These are phyloP conservation scores for Leptopilina drosophilae DNA, from an alignment of 2,888 invertebrate genomes.

Conservation along the genomic window DNA sequence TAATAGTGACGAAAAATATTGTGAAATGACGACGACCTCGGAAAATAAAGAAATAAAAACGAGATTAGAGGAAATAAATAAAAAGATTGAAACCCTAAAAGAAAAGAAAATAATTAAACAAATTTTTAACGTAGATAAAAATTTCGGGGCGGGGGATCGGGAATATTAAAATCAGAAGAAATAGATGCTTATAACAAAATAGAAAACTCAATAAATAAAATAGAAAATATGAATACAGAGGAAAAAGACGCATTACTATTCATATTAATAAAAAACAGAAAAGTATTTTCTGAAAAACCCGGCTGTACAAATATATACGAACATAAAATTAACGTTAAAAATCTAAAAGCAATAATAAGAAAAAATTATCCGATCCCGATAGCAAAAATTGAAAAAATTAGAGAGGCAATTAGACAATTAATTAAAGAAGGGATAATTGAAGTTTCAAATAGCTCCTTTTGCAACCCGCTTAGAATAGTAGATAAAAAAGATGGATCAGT, in stretches of 20 bases:
- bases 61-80: no score
- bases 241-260: neutral
- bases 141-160: slow-evolving; percentile 14
- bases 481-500: slow-evolving; percentile 31
- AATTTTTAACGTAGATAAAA: neutral
- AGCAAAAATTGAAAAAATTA: slow-evolving; percentile 33
- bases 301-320: neutral
- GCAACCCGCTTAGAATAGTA: slow-evolving; percentile 30
- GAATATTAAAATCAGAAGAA: neutral
- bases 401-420: slow-evolving; percentile 32
- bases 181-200: neutral
- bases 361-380: neutral
- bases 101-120: slow-evolving; percentile 7
- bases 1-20: neutral
- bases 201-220: slow-evolving; percentile 1
- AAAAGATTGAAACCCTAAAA: neutral
- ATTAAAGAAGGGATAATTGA: slow-evolving; percentile 36
- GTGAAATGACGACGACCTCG: neutral
- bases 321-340: neutral
- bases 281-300: neutral
- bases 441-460: slow-evolving; percentile 39
- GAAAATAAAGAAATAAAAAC: neutral
- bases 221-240: neutral
- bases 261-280: slow-evolving; percentile 10
- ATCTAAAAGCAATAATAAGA: neutral